Evolutionary conservation across 2,797 vertebrate genomes (phyloP).

Genomic region (Hippoglossus hippoglossus): DNA sequence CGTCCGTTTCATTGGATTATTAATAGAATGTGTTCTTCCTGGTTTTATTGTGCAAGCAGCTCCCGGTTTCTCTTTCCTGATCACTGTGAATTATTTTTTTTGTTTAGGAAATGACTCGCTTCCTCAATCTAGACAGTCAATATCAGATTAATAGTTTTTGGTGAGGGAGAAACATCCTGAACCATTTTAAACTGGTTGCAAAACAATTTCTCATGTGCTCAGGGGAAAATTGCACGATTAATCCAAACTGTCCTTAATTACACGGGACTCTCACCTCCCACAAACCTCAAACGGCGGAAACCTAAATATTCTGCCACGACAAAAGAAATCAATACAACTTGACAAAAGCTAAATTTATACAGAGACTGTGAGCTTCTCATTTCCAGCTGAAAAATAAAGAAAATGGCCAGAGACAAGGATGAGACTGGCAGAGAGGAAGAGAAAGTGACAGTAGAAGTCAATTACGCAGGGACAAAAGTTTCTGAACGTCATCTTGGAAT

Average conservation of each 20-base stretch:
- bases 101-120: not conserved
- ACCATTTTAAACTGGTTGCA: not conserved
- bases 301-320: not conserved
- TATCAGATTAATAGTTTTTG: too few species aligned
- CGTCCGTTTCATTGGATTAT: conserved; percentile 15
- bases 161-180: too few species aligned
- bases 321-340: conserved; percentile 2
- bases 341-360: not conserved
- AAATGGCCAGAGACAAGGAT: not conserved
- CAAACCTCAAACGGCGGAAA: not conserved
- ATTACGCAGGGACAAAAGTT: not conserved
- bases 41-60: not conserved
- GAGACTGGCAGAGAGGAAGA: not conserved
- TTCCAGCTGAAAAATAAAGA: not conserved
- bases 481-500: not conserved
- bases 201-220: not conserved
- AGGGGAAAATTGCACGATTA: not conserved
- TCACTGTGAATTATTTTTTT: not conserved
- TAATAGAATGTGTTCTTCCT: not conserved
- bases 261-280: not conserved
- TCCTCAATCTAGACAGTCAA: not conserved
- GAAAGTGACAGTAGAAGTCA: not conserved
- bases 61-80: not conserved
- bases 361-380: not conserved
- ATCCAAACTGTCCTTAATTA: not conserved